Percentiles rank a stretch among this genome's conserved stretches.
Evolutionary conservation across 2,888 invertebrate species (phyloP).

Genomic region (Congeria kusceri): DNA sequence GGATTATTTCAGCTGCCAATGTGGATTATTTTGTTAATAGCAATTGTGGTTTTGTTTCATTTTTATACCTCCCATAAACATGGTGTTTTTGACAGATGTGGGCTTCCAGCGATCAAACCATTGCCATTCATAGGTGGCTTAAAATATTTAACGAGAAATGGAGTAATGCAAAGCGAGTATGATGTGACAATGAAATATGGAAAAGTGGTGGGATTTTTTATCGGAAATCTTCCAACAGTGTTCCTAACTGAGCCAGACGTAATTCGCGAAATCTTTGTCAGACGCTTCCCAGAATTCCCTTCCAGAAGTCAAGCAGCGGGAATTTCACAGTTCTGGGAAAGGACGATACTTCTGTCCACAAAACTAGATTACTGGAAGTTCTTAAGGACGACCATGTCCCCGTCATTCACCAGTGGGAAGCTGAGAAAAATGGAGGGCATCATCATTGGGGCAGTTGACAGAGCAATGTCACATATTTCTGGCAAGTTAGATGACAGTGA

Average conservation of each 20-base stretch:
- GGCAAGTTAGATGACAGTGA: constrained; percentile 5
- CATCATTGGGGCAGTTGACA: constrained; percentile 29
- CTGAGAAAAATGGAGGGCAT: constrained; percentile 56
- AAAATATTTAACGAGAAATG: constrained; percentile 39
- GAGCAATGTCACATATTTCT: constrained; percentile 22
- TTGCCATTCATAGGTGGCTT: constrained; percentile 54
- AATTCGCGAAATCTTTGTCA: constrained; percentile 63
- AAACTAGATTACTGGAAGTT: constrained; percentile 50
- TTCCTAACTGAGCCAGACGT: constrained; percentile 63
- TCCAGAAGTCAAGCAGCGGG: constrained; percentile 49
- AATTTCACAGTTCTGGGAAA: constrained; percentile 48
- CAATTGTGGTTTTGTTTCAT: constrained; percentile 28
- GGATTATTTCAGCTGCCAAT: constrained; percentile 45
- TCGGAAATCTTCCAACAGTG: constrained; percentile 58
- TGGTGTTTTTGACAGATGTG: constrained; percentile 44
- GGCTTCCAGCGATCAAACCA: constrained; percentile 57
- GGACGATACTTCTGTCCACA: constrained; percentile 38
- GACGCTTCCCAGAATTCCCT: constrained; percentile 52
- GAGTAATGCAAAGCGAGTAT: constrained; percentile 51
- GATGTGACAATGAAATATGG: constrained; percentile 58
- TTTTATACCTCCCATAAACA: constrained; percentile 62
- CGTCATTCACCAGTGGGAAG: constrained; percentile 55
- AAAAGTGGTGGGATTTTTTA: constrained; percentile 54
- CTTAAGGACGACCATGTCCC: constrained; percentile 51
- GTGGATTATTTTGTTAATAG: constrained; percentile 38